Percentiles rank a stretch among this genome's conserved stretches.
phyloP scores from a whole-genome alignment of 2,113 vertebrate genomes.

The Xenopus laevis region DNA sequence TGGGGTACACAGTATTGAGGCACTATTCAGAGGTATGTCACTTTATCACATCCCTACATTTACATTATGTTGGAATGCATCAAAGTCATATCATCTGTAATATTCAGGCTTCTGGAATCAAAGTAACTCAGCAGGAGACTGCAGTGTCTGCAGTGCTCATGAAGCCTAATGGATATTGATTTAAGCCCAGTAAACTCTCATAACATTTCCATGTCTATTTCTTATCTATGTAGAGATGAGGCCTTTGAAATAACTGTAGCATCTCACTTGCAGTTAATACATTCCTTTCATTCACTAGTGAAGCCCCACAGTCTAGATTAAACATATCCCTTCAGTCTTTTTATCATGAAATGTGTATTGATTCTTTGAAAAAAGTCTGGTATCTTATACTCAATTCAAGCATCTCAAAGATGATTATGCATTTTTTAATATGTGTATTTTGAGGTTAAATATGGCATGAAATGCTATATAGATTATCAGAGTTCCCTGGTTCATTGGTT shows the following conservation, averaged over 20 bases:
- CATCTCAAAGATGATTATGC: constrained; percentile 63
- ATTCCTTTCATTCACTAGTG: background rate
- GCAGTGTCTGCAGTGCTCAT: no score
- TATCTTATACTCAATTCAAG: constrained; percentile 50
- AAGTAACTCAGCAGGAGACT: no score
- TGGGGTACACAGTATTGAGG: no score
- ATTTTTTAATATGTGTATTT: constrained; percentile 57
- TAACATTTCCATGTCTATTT: background rate
- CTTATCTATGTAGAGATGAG: background rate
- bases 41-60: no score
- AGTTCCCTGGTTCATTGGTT: constrained; percentile 60
- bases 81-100: no score
- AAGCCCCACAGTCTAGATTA: constrained; percentile 27
- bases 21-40: no score
- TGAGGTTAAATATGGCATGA: constrained; percentile 64
- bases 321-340: constrained; percentile 39
- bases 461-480: constrained; percentile 56
- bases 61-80: no score
- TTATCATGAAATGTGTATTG: constrained; percentile 52
- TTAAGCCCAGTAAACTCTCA: no score
- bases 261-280: constrained; percentile 4
- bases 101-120: no score
- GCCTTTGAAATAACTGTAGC: background rate
- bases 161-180: no score
- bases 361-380: constrained; percentile 56